Evolutionary conservation across 2,888 invertebrate genomes (phyloP), one percentile per base, ranked within the genome.

Genomic region (Bombylius major): DNA sequence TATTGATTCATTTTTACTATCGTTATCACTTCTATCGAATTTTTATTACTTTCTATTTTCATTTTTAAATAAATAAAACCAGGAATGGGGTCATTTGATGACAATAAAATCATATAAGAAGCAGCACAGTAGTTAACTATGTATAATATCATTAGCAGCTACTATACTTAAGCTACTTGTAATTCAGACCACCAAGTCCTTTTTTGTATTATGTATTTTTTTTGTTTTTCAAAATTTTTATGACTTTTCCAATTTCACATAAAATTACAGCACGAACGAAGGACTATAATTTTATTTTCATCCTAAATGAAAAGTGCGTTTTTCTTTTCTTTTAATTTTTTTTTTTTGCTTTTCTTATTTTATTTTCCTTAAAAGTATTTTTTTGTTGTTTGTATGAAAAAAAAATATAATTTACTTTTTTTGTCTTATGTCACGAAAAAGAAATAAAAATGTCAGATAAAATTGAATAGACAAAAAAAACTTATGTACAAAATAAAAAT

Each of bases 361-460:
- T 6, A 1, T 36, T 36, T 36, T 36, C 4, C 7, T 36, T 36
- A 6, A 36, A n/a, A n/a, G n/a, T n/a, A n/a, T n/a, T n/a, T n/a
- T 8, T 34, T 49, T 9, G 1, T 36, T 9, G n/a, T 36, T 9
- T 36, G 4, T 36, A 36, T 36, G 7, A 36, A 36, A 36, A 6
- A 36, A 36, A 36, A 36, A 36, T 36, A 36, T 5, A 36, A 36
- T 6, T 1, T 11, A 42, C 11, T 42, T 8, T 42, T 42, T 42
- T 23, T 23, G 23, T 23, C 14, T 47, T 31, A 51, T 50, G 55
- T 55, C 50, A 55, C 51, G 55, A 50, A 55, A 55, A 55, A 55
- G 46, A 47, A 46, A 55, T 55, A 55, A 55, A 55, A 55, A 47
- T 33, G 33, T 45, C 39, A 36, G 34, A 23, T 23, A 23, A 23